Evolutionary conservation across 2,113 vertebrate species (phyloP).

Genomic region (Centropristis striata): DNA sequence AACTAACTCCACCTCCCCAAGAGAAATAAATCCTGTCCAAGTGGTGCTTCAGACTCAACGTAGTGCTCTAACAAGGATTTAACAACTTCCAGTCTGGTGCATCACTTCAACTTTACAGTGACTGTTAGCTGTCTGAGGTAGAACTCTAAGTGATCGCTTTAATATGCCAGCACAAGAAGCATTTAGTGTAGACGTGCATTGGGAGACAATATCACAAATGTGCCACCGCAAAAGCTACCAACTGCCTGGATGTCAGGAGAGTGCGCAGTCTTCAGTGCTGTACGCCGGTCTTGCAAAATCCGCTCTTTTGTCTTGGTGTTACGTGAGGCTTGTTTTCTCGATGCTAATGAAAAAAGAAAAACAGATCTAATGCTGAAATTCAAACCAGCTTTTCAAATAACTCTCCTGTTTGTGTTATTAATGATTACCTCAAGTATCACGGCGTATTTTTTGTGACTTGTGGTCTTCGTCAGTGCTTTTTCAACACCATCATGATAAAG

Average conservation of each 20-base stretch:
- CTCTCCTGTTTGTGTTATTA: conserved; percentile 32
- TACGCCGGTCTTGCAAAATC: not conserved
- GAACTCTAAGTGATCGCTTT: not conserved
- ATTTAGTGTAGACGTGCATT: conserved; percentile 9
- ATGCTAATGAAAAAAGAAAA: conserved; percentile 19
- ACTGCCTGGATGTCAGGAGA: conserved; percentile 63
- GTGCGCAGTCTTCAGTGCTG: not conserved
- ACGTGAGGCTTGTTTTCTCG: conserved; percentile 24
- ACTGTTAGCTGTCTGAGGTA: conserved; percentile 50
- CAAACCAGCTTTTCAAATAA: conserved; percentile 34
- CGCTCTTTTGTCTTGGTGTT: conserved; percentile 15
- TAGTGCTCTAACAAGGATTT: not conserved
- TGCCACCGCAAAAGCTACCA: conserved; percentile 71
- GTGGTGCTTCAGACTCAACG: not conserved
- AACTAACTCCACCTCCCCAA: too few relatives aligned
- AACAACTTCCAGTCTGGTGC: conserved; percentile 10
- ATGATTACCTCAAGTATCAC: conserved; percentile 61
- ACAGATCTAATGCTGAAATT: conserved; percentile 23
- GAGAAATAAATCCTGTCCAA: not conserved
- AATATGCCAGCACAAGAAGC: conserved; percentile 16
- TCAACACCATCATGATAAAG: not conserved
- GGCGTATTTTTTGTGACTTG: conserved; percentile 17
- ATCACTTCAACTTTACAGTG: conserved; percentile 16
- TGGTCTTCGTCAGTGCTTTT: conserved; percentile 45
- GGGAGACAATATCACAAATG: conserved; percentile 38